Conservation (phyloP, 1,140 invertebrate genomes). For the Teleogryllus occipitalis region DNA sequence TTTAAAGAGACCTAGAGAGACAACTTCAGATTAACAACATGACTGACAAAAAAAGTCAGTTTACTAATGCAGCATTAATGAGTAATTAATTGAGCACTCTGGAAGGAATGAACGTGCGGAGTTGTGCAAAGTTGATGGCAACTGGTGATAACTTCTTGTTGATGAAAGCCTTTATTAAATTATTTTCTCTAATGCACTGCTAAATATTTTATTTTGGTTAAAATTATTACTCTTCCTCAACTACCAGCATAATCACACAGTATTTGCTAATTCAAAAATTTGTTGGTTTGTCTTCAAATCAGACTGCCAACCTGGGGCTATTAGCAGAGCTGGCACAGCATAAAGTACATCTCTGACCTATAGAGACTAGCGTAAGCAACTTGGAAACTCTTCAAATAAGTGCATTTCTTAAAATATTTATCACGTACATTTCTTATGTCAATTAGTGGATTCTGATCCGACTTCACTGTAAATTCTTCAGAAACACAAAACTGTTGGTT, state of each 20-base stretch:
- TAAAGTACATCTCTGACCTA: neutral
- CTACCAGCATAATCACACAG: neutral
- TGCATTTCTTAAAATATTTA: neutral
- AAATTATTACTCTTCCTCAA: slow-evolving; percentile 13
- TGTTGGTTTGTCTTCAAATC: neutral
- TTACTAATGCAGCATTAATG: slow-evolving; percentile 14
- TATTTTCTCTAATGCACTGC: slow-evolving; percentile 11
- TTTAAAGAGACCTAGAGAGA: slow-evolving; percentile 15
- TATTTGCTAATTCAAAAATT: neutral
- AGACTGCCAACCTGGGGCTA: neutral
- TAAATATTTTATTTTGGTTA: slow-evolving; percentile 17
- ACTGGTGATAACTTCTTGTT: neutral
- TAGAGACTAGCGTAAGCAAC: slow-evolving; percentile 1
- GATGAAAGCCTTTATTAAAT: slow-evolving; percentile 15
- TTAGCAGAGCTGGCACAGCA: neutral
- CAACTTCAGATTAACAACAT: slow-evolving; percentile 16
- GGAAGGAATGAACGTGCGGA: slow-evolving; percentile 19
- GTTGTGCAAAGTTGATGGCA: slow-evolving; percentile 18
- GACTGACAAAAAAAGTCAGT: slow-evolving; percentile 13
- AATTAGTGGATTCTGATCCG: neutral
- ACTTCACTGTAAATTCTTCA: neutral
- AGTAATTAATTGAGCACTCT: slow-evolving; percentile 20
- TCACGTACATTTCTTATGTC: neutral
- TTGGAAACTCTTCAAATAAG: neutral
- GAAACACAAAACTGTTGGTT: neutral